Percentiles rank a stretch among this genome's conserved stretches.
Conservation (phyloP, 2,797 vertebrate species). For the Hyperoplus lanceolatus region DNA sequence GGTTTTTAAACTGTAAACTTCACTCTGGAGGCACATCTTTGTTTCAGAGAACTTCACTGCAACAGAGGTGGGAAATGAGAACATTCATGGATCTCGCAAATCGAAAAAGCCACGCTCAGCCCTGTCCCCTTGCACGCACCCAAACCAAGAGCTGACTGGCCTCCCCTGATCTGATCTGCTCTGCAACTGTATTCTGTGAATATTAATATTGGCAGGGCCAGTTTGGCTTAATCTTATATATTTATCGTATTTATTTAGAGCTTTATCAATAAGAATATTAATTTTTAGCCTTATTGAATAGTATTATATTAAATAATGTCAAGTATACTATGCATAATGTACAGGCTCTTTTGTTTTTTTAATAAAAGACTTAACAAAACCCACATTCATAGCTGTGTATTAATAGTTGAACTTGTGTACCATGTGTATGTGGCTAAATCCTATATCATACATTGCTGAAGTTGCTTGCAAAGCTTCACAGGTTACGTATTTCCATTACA, state of each 20-base stretch:
- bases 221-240: constrained; percentile 82
- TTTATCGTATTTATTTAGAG: constrained; percentile 83
- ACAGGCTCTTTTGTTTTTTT: constrained; percentile 81
- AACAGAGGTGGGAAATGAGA: constrained; percentile 25
- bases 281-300: constrained; percentile 78
- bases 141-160: constrained; percentile 72
- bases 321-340: constrained; percentile 81
- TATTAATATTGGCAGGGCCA: constrained; percentile 84
- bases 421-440: neutral
- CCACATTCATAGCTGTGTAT: constrained; percentile 23
- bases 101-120: constrained; percentile 54
- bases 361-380: constrained; percentile 79
- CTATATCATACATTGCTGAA: neutral
- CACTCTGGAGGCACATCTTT: too few relatives aligned
- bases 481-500: neutral
- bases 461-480: constrained; percentile 22
- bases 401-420: constrained; percentile 7
- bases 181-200: constrained; percentile 90
- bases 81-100: constrained; percentile 50
- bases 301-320: constrained; percentile 77
- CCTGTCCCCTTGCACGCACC: constrained; percentile 67
- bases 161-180: constrained; percentile 71
- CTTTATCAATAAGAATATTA: constrained; percentile 78
- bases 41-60: constrained; percentile 32
- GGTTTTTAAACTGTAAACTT: too few relatives aligned